These are phyloP conservation scores for Therioaphis trifolii DNA, from an alignment of 2,888 invertebrate genomes.

Conservation along the genomic window DNA sequence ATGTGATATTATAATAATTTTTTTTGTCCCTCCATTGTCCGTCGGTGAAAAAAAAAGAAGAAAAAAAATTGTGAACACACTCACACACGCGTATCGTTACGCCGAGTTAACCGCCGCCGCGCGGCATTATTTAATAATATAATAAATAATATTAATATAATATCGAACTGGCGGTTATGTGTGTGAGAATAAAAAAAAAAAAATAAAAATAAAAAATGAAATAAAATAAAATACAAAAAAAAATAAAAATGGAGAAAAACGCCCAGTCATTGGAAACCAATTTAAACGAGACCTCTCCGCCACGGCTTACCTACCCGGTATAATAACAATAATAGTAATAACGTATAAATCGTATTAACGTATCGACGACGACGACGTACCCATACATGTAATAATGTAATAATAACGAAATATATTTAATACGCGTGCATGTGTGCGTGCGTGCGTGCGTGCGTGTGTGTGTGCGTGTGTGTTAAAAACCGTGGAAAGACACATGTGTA, in stretches of 20 bases:
- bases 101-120: constrained; percentile 19
- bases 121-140: constrained; percentile 27
- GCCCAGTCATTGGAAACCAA: constrained; percentile 60
- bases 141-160: constrained; percentile 43
- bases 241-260: constrained; percentile 30
- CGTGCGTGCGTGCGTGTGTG: background rate
- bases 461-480: constrained; percentile 12
- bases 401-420: constrained; percentile 14
- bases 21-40: background rate
- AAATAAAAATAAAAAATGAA: background rate
- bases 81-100: constrained; percentile 1
- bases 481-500: constrained; percentile 26
- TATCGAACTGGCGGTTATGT: background rate
- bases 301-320: background rate
- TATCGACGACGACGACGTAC: background rate
- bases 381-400: background rate
- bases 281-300: constrained; percentile 44
- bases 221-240: constrained; percentile 2
- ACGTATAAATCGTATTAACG: constrained; percentile 24
- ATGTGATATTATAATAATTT: background rate
- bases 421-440: background rate
- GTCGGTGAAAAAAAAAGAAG: background rate
- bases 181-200: constrained; percentile 25
- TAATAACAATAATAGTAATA: constrained; percentile 17
- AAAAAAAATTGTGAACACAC: background rate